Base-by-base conservation (phyloP, 2,888 invertebrate genomes). In the Chrysolina oricalcia region DNA sequence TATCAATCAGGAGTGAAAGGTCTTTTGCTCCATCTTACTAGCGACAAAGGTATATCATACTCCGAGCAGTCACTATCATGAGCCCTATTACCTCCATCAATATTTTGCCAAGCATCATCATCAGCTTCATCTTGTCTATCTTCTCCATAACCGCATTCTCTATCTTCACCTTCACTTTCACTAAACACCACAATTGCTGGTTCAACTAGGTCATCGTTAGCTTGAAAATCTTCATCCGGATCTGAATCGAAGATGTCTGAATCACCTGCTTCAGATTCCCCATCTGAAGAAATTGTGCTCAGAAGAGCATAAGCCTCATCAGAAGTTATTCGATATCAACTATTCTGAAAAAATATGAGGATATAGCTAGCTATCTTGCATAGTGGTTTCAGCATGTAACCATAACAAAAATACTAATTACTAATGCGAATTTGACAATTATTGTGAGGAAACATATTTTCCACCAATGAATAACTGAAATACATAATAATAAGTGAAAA, bases 21-120 rank as follows among this genome's bases (percentile, higher is more conserved):
- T 50, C 66, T 68, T 68, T 68, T 68, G 17, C 15, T 68, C 68
- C 68, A 68, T 48, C 21, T 3, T 19, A 68, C 17, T 50, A 23
- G 21, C 10, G 48, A 8, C 23, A 50, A 50, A 21, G 53, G 68
- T 17, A 68, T 50, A 68, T 68, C 17, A 68, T 68, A 50, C 17
- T 53, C 68, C 8, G 48, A 48, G 27, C 27, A 27, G 27, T 27
- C 27, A 27, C 27, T 27, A 27, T 27, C 27, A 27, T 27, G 27
- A 27, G 27, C 27, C 27, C 27, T 27, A 27, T 27, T 27, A 27
- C 27, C 27, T 27, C 27, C 27, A 27, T 27, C 5, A 27, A 5
- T 27, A 27, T 27, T 27, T 27, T 27, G 27, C 27, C 27, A 27
- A 27, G 27, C 27, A 27, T 27, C 27, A 27, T 27, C 27, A 3